Conservation (phyloP, 1,140 invertebrate species). For the Reticulitermes speratus region DNA sequence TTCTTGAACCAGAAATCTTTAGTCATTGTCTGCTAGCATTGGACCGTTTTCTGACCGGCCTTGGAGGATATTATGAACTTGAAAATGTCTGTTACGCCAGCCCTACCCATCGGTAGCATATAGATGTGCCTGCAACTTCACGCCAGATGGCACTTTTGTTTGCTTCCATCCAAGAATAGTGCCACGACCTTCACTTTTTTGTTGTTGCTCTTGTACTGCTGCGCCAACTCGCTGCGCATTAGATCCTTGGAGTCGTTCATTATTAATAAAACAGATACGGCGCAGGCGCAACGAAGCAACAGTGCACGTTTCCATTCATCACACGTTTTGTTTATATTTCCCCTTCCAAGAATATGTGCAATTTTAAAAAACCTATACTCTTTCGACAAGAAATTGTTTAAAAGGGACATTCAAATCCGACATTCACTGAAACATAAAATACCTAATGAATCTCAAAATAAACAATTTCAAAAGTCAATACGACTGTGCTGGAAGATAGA, state of each 20-base stretch:
- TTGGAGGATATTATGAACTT: constrained; percentile 4
- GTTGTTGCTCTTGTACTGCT: not conserved
- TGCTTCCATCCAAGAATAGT: not conserved
- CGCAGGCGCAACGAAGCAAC: not conserved
- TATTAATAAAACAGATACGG: not conserved
- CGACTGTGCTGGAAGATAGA: no score
- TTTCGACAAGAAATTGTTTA: not conserved
- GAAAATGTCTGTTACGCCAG: not conserved
- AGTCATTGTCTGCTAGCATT: not conserved
- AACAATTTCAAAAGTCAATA: no score
- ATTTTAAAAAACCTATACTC: not conserved
- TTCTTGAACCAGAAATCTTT: not conserved
- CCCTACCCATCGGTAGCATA: not conserved
- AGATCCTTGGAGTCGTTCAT: not conserved
- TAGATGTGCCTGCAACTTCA: not conserved
- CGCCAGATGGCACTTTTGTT: not conserved
- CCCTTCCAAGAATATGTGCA: not conserved
- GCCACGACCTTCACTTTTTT: not conserved
- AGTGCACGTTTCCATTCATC: not conserved
- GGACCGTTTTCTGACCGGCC: constrained; percentile 15
- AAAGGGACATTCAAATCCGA: not conserved
- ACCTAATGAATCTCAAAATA: no score
- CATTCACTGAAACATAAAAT: no score
- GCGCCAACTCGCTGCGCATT: not conserved
- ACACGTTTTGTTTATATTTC: not conserved